These are phyloP conservation scores for Cheirogaleus medius DNA, from an alignment of 2,113 vertebrate species.

Conservation along the genomic window DNA sequence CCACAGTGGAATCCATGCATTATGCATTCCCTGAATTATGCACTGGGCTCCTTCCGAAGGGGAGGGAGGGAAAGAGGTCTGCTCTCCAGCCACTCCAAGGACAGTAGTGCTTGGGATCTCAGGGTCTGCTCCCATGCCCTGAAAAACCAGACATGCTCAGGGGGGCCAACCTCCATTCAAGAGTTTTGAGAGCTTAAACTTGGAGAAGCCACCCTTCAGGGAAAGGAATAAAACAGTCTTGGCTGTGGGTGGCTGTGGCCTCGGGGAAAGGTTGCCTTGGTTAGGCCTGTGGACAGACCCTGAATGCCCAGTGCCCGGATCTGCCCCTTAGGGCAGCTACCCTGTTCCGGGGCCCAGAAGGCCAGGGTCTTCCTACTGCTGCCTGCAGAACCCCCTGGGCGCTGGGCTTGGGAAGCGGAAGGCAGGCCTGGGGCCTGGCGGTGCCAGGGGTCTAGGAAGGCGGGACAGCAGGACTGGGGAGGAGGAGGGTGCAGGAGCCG, in stretches of 20 bases:
- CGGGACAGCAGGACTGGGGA: background rate
- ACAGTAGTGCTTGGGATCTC: constrained; percentile 18
- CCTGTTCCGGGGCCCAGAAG: constrained; percentile 13
- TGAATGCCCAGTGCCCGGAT: constrained; percentile 67
- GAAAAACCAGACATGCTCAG: background rate
- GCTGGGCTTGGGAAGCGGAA: background rate
- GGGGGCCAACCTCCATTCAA: constrained; percentile 76
- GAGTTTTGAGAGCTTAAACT: constrained; percentile 79
- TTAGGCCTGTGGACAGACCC: constrained; percentile 64
- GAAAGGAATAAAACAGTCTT: constrained; percentile 74
- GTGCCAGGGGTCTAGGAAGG: background rate
- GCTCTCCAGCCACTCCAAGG: constrained; percentile 77
- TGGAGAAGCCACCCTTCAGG: constrained; percentile 81
- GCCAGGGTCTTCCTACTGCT: background rate
- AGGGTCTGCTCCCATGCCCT: background rate
- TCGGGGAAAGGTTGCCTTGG: constrained; percentile 79
- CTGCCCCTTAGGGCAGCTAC: constrained; percentile 57
- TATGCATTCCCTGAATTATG: constrained; percentile 86
- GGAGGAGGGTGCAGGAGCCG: constrained; percentile 6
- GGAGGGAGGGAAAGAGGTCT: constrained; percentile 53
- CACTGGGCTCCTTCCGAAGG: constrained; percentile 66
- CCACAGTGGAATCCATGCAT: constrained; percentile 86
- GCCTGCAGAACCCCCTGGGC: background rate
- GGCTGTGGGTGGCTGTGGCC: constrained; percentile 78
- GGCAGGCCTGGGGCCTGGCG: background rate